Conservation (phyloP, 2,113 vertebrate genomes). For the Psittacus erithacus region DNA sequence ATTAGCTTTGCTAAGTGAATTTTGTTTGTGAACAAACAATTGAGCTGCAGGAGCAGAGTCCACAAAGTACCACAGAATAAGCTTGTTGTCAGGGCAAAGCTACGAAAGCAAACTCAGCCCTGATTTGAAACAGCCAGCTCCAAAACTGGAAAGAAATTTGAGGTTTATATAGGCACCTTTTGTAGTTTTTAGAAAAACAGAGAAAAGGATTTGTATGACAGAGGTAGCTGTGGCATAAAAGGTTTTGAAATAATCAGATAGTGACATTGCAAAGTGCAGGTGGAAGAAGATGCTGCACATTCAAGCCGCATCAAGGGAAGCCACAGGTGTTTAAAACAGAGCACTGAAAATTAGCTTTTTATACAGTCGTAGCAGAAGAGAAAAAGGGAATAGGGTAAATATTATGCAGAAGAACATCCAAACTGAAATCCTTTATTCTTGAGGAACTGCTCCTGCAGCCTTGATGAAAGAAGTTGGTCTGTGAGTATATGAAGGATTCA, state of each 20-base stretch:
- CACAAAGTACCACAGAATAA: neutral
- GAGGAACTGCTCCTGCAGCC: neutral
- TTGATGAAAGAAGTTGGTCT: neutral
- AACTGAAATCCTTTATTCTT: neutral
- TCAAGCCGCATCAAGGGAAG: neutral
- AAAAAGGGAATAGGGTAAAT: neutral
- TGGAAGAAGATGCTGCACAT: neutral
- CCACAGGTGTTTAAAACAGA: neutral
- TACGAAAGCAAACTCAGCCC: neutral
- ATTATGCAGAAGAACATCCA: neutral
- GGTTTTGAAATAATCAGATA: neutral
- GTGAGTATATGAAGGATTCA: neutral
- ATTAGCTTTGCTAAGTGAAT: neutral
- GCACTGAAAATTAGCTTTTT: neutral
- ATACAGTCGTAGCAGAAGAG: neutral
- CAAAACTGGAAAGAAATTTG: conserved; percentile 10
- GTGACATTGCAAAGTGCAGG: neutral
- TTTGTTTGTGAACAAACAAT: neutral
- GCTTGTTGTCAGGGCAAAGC: neutral
- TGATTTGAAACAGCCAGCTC: neutral
- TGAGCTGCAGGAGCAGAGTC: neutral
- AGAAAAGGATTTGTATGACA: neutral
- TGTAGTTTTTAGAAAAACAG: neutral
- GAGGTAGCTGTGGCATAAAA: neutral
- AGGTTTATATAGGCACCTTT: neutral